Conservation (phyloP, 2,888 invertebrate species). For the Dryobota labecula region DNA sequence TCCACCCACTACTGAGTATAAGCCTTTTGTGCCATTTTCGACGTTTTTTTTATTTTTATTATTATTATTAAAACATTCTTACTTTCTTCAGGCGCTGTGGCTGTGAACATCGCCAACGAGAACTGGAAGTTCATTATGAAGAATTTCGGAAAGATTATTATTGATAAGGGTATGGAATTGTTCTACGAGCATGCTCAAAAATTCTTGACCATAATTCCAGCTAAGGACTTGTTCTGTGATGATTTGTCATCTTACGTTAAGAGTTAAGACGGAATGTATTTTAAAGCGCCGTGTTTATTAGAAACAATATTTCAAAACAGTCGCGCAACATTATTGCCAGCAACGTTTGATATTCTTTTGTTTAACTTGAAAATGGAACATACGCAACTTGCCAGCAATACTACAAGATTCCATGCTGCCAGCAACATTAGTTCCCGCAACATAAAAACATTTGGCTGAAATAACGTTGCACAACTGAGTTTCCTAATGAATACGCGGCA, state of each 20-base stretch:
- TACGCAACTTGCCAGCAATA: not conserved
- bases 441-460: not conserved
- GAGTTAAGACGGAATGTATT: not conserved
- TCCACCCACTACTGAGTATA: not conserved
- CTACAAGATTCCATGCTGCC: not conserved
- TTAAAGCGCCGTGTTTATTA: not conserved
- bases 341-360: not conserved
- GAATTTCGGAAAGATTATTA: constrained; percentile 1
- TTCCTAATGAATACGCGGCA: not conserved
- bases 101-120: constrained; percentile 54
- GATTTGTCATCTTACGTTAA: constrained; percentile 50
- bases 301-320: not conserved
- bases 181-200: constrained; percentile 15
- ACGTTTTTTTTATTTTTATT: not conserved
- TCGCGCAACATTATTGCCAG: not conserved
- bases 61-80: not conserved
- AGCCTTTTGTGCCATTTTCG: not conserved
- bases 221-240: constrained; percentile 31
- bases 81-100: constrained; percentile 38
- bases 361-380: not conserved
- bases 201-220: constrained; percentile 22
- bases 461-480: not conserved
- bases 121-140: constrained; percentile 43
- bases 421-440: not conserved
- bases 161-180: constrained; percentile 21